Evolutionary conservation across 1,140 invertebrate genomes (phyloP), one percentile per base, ranked within the genome.

Genomic region (Zeugodacus cucurbitae): DNA sequence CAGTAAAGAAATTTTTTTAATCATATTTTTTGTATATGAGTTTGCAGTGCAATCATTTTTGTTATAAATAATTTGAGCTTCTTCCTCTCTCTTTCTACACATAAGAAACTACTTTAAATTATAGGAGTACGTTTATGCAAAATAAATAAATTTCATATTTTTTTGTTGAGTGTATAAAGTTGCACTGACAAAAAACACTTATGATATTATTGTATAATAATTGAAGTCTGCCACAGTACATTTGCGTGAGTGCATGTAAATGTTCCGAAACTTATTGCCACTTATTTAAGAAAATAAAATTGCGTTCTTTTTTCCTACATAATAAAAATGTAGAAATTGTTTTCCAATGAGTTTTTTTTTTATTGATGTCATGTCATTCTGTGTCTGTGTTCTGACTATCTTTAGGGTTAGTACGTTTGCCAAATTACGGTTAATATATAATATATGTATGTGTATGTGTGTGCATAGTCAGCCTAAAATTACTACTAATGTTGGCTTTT

Each of bases 41-140:
- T 62, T n/a, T 48, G 37, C 74, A 48, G 44, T 48, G 20, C 22
- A 41, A 62, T 59, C 22, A 26, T 62, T 10, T 54, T 54, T 37
- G 11, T 74, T 82, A 48, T 82, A 82, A 82, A 82, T 82, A 82
- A 82, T 82, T 82, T 82, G 74, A 82, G 74, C 74, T 82, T 82
- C 34, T 70, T 70, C 37, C 67, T 7, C 26, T 62, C n/a, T 62
- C 58, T n/a, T 48, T 59, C 58, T 59, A n/a, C 58, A 5, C n/a
- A 59, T 7, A 59, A 59, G 6, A 59, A 59, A 7, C 58, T 41
- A 54, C n/a, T 22, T 74, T 6, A 44, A 74, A 44, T 17, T 74
- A 37, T 74, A 74, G 32, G 70, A 74, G 11, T 82, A 82, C 74
- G 41, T 26, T n/a, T 82, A 82, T 82, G 44, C 26, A 82, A 48